Percentiles rank a stretch among this genome's conserved stretches.
Conservation (phyloP, 2,888 invertebrate genomes). For the Cephus runcator region DNA sequence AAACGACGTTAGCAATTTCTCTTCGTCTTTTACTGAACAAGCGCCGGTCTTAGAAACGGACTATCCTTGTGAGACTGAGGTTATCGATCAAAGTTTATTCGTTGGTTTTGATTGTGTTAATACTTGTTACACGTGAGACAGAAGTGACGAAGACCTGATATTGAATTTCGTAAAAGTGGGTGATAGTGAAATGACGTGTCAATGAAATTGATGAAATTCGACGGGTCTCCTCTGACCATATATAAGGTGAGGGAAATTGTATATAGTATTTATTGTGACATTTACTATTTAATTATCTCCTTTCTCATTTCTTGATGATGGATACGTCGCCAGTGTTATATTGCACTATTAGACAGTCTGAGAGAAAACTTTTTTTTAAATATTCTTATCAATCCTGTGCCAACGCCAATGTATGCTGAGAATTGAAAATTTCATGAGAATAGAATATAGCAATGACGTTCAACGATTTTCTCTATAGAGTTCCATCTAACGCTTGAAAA, state of each 20-base stretch:
- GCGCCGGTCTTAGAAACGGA: slow-evolving; percentile 66
- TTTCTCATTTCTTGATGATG: neutral
- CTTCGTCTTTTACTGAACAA: neutral
- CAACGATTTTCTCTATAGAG: too few species aligned
- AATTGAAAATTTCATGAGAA: too few species aligned
- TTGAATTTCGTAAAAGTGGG: neutral
- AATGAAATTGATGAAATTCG: neutral
- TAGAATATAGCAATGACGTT: too few species aligned
- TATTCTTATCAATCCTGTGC: neutral
- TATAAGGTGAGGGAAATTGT: neutral
- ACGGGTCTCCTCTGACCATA: neutral
- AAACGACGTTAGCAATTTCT: slow-evolving; percentile 73
- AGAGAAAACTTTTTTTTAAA: neutral
- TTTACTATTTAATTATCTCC: neutral
- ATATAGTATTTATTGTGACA: neutral
- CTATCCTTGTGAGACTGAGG: slow-evolving; percentile 70
- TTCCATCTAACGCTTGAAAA: too few species aligned
- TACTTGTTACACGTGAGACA: slow-evolving; percentile 56
- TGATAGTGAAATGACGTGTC: neutral
- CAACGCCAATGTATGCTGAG: too few species aligned
- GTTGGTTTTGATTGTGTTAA: slow-evolving; percentile 80
- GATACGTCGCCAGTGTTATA: neutral
- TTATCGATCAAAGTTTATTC: slow-evolving; percentile 77
- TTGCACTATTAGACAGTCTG: neutral
- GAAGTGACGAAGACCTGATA: neutral